Conservation (phyloP, 2,888 invertebrate genomes). For the Heliconius charithonia region DNA sequence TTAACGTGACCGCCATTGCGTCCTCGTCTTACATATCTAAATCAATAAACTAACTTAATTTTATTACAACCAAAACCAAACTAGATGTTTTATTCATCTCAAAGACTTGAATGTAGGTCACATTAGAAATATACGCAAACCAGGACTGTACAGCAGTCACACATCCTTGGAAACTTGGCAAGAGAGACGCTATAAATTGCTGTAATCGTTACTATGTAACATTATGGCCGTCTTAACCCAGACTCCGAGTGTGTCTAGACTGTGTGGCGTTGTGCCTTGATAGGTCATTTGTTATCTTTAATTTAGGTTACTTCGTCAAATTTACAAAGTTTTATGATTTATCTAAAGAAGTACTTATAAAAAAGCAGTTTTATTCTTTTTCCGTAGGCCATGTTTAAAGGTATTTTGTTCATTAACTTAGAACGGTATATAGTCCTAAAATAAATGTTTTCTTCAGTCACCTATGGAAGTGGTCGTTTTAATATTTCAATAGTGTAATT, state of each 20-base stretch:
- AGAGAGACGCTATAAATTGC: slow-evolving; percentile 33
- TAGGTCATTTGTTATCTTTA: slow-evolving; percentile 6
- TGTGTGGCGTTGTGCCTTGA: slow-evolving; percentile 34
- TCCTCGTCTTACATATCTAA: no score
- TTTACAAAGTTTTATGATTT: not conserved
- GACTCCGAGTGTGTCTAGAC: slow-evolving; percentile 39
- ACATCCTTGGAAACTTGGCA: slow-evolving; percentile 39
- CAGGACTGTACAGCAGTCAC: not conserved
- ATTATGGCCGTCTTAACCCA: slow-evolving; percentile 23
- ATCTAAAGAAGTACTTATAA: no score
- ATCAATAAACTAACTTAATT: no score
- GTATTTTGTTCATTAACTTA: no score
- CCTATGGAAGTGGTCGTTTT: no score
- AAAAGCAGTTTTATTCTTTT: no score
- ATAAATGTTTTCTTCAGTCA: no score
- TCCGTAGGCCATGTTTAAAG: no score
- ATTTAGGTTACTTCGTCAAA: not conserved
- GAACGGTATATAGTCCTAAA: no score
- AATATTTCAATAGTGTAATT: no score
- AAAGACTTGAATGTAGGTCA: not conserved
- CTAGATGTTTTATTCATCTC: not conserved
- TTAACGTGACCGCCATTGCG: no score
- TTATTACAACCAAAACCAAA: no score
- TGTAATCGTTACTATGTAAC: slow-evolving; percentile 22
- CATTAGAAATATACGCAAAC: not conserved